A percentile compares a stretch with the other conserved stretches of the same genome.
These are phyloP conservation scores for Brachyptera putata DNA, from an alignment of 2,888 invertebrate species.

Conservation along the genomic window DNA sequence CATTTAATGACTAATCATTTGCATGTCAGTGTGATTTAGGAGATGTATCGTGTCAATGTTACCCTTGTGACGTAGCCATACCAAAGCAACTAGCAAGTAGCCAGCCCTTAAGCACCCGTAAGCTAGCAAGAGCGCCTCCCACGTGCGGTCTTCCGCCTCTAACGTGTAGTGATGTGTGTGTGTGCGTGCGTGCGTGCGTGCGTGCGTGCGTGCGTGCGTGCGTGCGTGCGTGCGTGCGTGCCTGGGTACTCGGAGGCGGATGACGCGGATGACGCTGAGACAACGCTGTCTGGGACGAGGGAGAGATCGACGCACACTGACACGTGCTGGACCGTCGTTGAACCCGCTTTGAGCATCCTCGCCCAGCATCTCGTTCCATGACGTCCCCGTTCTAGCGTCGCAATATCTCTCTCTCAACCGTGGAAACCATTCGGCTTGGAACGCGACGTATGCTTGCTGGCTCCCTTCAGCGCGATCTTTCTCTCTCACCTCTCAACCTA, in stretches of 20 bases:
- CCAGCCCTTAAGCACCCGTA: slow-evolving; percentile 4
- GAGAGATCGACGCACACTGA: too few species aligned
- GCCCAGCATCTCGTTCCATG: too few species aligned
- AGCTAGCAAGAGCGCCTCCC: neutral
- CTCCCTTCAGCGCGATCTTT: slow-evolving; percentile 27
- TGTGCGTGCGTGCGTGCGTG: too few species aligned
- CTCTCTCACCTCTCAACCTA: too few species aligned
- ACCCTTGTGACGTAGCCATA: slow-evolving; percentile 24
- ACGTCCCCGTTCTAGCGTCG: too few species aligned
- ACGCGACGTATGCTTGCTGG: slow-evolving; percentile 30
- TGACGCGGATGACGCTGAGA: neutral
- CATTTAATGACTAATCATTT: slow-evolving; percentile 31
- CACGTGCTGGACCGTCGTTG: too few species aligned
- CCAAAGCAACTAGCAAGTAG: slow-evolving; percentile 24
- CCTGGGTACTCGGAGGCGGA: too few species aligned
- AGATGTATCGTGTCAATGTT: slow-evolving; percentile 31
- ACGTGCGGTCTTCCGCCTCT: neutral
- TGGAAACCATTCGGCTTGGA: neutral
- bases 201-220: too few species aligned
- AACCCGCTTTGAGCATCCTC: too few species aligned
- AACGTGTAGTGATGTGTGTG: neutral
- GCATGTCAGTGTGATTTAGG: slow-evolving; percentile 35
- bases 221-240: too few species aligned
- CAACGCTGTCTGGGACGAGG: neutral
- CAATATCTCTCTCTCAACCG: neutral